Conservation (phyloP, 2,888 invertebrate species). For the Thyatira batis region DNA sequence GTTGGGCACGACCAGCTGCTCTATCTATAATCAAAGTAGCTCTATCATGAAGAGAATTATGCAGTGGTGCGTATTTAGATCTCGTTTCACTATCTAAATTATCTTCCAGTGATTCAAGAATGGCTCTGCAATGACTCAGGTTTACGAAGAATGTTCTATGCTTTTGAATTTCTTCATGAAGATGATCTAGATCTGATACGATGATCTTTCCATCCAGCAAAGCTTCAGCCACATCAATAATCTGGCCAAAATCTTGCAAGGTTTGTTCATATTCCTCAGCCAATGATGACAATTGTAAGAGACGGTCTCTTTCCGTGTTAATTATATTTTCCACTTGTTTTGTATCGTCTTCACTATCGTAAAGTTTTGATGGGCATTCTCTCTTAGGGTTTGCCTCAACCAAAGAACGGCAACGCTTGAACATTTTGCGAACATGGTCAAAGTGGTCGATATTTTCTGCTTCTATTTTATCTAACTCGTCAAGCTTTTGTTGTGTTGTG, state of each 20-base stretch:
- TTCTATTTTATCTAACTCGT: constrained; percentile 87
- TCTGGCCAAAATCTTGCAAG: constrained; percentile 92
- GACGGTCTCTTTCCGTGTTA: constrained; percentile 87
- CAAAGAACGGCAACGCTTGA: constrained; percentile 84
- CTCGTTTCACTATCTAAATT: constrained; percentile 92
- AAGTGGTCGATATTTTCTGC: constrained; percentile 84
- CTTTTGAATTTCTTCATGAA: constrained; percentile 95
- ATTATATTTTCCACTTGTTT: constrained; percentile 87
- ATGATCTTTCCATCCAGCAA: constrained; percentile 89
- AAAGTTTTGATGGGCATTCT: constrained; percentile 86
- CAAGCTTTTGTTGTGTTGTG: constrained; percentile 85
- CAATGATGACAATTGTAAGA: constrained; percentile 88
- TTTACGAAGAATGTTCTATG: constrained; percentile 95
- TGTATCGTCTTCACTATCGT: constrained; percentile 85
- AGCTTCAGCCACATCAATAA: constrained; percentile 91
- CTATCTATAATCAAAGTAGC: constrained; percentile 90
- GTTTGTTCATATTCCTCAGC: constrained; percentile 95
- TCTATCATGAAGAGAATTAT: constrained; percentile 88
- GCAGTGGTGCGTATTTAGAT: constrained; percentile 86
- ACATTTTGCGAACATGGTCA: constrained; percentile 83
- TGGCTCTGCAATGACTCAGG: constrained; percentile 92
- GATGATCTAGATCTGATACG: constrained; percentile 88
- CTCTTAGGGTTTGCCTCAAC: constrained; percentile 87
- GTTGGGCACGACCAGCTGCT: constrained; percentile 90
- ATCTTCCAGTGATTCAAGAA: constrained; percentile 92